Conservation (phyloP, 2,797 vertebrate genomes). For the Enteromius paludinosus region DNA sequence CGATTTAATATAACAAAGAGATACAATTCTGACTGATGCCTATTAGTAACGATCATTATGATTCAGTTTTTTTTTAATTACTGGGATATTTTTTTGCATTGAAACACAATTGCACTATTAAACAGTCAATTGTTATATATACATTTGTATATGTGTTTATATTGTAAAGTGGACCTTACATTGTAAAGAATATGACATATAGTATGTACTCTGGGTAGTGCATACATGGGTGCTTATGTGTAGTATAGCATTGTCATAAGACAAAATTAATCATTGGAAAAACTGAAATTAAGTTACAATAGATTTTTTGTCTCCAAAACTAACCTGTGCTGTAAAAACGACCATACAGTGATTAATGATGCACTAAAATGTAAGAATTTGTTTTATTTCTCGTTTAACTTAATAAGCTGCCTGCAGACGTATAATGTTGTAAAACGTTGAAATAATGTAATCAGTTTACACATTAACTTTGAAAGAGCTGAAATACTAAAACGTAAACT, state of each 20-base stretch:
- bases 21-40: no score
- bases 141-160: neutral
- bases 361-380: no score
- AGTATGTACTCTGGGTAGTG: neutral
- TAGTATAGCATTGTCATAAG: neutral
- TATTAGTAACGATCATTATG: no score
- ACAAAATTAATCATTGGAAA: neutral
- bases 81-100: no score
- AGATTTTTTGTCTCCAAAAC: neutral
- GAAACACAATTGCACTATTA: neutral
- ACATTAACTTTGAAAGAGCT: neutral
- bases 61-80: neutral
- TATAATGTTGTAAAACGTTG: neutral
- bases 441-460: neutral
- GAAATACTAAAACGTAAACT: neutral
- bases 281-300: neutral
- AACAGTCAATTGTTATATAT: neutral
- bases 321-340: neutral
- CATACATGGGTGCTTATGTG: neutral
- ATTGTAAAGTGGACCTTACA: neutral
- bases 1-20: neutral
- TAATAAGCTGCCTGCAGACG: neutral
- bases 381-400: neutral
- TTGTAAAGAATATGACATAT: neutral
- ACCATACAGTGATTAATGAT: neutral